Percentiles rank a stretch among this genome's conserved stretches.
Evolutionary conservation across 2,797 vertebrate genomes (phyloP).

Genomic region (Syngnathus acus): DNA sequence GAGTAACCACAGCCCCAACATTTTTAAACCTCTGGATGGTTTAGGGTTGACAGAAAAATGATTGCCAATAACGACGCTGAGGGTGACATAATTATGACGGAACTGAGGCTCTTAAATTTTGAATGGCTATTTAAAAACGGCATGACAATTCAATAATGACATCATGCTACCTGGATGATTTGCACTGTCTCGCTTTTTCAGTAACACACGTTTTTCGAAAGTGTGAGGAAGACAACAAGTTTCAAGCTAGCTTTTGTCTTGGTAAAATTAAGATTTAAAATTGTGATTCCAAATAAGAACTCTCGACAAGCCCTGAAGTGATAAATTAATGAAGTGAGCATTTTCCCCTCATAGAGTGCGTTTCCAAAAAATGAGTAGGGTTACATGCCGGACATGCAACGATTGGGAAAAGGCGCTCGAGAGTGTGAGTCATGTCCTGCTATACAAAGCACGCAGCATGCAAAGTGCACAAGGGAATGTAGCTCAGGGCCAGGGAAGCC

Average conservation of each 20-base stretch:
- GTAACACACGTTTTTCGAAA: no score
- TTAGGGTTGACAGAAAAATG: background rate
- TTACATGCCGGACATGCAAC: conserved; percentile 41
- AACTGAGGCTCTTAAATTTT: no score
- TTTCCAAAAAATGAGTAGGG: conserved; percentile 39
- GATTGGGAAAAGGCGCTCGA: conserved; percentile 36
- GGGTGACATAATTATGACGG: no score
- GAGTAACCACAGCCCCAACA: background rate
- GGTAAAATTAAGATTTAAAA: no score
- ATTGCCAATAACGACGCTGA: background rate
- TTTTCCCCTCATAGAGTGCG: conserved; percentile 27
- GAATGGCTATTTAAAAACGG: no score
- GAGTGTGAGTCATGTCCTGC: conserved; percentile 62
- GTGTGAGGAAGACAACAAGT: no score
- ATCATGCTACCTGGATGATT: no score
- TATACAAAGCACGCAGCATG: conserved; percentile 77
- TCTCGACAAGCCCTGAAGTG: background rate
- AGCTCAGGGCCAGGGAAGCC: conserved; percentile 74
- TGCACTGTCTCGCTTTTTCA: no score
- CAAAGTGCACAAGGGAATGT: conserved; percentile 71
- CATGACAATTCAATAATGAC: no score
- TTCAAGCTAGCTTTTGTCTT: no score
- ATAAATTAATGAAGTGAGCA: background rate
- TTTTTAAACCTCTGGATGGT: background rate
- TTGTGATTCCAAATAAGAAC: background rate